phyloP scores from a whole-genome alignment of 2,888 invertebrate genomes.

The Lithosia quadra region DNA sequence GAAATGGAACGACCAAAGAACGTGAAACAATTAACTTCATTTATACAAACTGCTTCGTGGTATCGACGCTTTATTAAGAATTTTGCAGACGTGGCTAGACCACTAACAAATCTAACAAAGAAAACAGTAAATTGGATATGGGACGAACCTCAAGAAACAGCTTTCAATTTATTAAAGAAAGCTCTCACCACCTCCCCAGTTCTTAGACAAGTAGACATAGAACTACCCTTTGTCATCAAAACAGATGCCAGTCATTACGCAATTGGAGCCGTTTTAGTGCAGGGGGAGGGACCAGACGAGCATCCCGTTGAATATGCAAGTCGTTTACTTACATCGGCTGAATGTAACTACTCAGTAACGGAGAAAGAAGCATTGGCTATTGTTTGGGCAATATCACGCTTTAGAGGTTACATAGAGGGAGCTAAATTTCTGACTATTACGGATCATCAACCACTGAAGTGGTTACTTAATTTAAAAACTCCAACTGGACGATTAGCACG shows the following conservation, averaged over 20 bases:
- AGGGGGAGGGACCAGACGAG: constrained; percentile 33
- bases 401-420: constrained; percentile 27
- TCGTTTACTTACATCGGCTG: constrained; percentile 24
- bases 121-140: constrained; percentile 26
- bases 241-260: constrained; percentile 16
- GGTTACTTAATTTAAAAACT: constrained; percentile 11
- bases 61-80: not conserved
- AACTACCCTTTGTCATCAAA: constrained; percentile 14
- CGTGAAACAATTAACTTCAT: not conserved
- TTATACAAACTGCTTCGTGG: not conserved
- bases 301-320: constrained; percentile 35
- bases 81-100: not conserved
- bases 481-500: constrained; percentile 13
- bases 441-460: constrained; percentile 19
- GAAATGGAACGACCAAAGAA: constrained; percentile 3
- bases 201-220: constrained; percentile 23
- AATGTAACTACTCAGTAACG: constrained; percentile 2
- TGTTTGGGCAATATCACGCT: constrained; percentile 20
- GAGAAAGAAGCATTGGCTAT: constrained; percentile 19
- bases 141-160: constrained; percentile 27
- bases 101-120: not conserved
- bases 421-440: not conserved
- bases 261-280: constrained; percentile 14
- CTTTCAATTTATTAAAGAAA: constrained; percentile 24
- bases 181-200: constrained; percentile 25